These are phyloP conservation scores for Cercopithecus hamlyni DNA, from an alignment of 2,797 vertebrate genomes.

Conservation along the genomic window DNA sequence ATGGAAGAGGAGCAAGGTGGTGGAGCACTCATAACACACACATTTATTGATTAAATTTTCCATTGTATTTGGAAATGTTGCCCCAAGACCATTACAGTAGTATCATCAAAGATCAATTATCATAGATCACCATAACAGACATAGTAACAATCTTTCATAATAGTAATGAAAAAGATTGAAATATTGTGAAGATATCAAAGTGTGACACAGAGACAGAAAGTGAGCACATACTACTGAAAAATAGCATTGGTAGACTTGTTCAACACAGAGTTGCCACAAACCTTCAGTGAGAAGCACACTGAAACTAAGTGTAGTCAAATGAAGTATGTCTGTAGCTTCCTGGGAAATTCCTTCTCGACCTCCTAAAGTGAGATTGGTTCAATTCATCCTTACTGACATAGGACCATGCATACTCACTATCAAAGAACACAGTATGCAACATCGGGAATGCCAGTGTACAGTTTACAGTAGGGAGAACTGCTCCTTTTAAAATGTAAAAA, in stretches of 20 bases:
- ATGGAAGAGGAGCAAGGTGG: background rate
- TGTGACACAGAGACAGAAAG: background rate
- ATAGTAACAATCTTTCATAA: background rate
- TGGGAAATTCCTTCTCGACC: background rate
- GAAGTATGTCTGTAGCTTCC: too few relatives aligned
- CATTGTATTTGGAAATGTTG: background rate
- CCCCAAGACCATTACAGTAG: background rate
- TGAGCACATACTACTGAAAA: background rate
- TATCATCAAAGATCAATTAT: background rate
- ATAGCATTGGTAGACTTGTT: background rate
- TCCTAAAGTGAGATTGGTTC: background rate
- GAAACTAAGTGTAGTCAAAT: background rate
- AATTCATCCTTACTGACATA: background rate
- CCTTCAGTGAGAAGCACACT: background rate
- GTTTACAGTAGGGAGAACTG: background rate
- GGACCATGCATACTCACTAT: accelerated
- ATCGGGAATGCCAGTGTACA: background rate
- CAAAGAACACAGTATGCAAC: background rate
- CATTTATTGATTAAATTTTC: background rate
- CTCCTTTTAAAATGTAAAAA: background rate
- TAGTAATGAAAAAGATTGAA: background rate
- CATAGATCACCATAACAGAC: background rate
- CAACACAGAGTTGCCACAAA: background rate
- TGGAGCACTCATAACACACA: background rate
- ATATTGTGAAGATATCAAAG: background rate